Percentiles rank a stretch among this genome's conserved stretches.
Evolutionary conservation across 2,888 invertebrate species (phyloP).

Genomic region (Amblyjoppa proteus): DNA sequence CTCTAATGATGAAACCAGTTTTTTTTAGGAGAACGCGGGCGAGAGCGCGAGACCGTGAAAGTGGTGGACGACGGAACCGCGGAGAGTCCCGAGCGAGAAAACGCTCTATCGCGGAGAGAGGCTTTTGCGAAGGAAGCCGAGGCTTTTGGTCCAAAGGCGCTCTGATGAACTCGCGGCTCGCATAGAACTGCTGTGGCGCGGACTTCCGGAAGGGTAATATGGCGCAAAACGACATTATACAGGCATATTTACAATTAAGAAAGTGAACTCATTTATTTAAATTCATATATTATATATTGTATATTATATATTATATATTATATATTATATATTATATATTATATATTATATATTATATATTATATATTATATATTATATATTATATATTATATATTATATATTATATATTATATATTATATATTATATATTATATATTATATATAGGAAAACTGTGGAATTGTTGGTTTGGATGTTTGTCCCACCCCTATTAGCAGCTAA

Average conservation of each 20-base stretch:
- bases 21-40: constrained; percentile 71
- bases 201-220: not conserved
- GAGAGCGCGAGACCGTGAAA: constrained; percentile 65
- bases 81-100: constrained; percentile 31
- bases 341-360: too few species aligned
- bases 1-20: constrained; percentile 81
- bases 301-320: too few species aligned
- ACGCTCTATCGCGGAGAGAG: constrained; percentile 36
- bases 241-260: not conserved
- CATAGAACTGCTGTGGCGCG: not conserved
- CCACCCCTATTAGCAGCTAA: too few species aligned
- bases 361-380: too few species aligned
- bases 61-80: constrained; percentile 54
- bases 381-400: too few species aligned
- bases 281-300: too few species aligned
- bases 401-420: too few species aligned
- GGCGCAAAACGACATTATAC: not conserved
- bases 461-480: too few species aligned
- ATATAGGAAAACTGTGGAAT: too few species aligned
- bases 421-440: too few species aligned
- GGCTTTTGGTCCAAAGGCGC: not conserved
- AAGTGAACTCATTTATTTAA: too few species aligned
- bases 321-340: too few species aligned
- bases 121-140: constrained; percentile 1
- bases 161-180: not conserved